A percentile compares a stretch with the other conserved stretches of the same genome.
These are phyloP conservation scores for Malurus cyaneus DNA, from an alignment of 2,113 vertebrate genomes.

Conservation along the genomic window DNA sequence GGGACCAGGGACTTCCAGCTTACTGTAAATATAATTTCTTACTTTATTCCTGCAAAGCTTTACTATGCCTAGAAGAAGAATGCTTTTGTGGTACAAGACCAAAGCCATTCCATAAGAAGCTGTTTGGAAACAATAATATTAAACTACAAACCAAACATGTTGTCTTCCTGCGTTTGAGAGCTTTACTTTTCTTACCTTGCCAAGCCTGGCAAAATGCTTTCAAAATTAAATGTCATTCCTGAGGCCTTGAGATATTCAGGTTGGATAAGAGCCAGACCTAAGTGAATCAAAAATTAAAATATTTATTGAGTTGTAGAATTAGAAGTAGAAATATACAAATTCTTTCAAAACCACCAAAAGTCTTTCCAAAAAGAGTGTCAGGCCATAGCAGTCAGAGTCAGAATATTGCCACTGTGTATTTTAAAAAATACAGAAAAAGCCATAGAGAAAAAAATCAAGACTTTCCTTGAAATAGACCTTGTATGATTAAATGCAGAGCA, in stretches of 20 bases:
- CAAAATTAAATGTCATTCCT: background rate
- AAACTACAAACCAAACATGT: background rate
- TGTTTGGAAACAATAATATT: background rate
- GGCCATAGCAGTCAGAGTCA: background rate
- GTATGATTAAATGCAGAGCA: background rate
- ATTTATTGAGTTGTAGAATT: background rate
- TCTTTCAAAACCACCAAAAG: background rate
- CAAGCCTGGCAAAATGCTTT: background rate
- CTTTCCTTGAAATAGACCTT: background rate
- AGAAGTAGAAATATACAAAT: background rate
- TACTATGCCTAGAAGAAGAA: background rate
- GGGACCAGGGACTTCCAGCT: background rate
- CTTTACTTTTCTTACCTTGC: background rate
- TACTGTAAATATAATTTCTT: background rate
- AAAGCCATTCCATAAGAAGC: background rate
- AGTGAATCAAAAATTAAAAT: constrained; percentile 13
- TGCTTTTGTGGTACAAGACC: background rate
- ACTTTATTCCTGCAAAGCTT: background rate
- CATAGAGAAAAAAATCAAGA: background rate
- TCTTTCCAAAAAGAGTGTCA: background rate
- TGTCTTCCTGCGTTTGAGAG: background rate
- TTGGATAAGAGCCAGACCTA: background rate
- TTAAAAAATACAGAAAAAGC: background rate
- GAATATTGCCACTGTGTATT: background rate
- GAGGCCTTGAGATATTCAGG: background rate